Base-by-base conservation (phyloP, 2,888 invertebrate genomes). In the Chrysina gloriosa region DNA sequence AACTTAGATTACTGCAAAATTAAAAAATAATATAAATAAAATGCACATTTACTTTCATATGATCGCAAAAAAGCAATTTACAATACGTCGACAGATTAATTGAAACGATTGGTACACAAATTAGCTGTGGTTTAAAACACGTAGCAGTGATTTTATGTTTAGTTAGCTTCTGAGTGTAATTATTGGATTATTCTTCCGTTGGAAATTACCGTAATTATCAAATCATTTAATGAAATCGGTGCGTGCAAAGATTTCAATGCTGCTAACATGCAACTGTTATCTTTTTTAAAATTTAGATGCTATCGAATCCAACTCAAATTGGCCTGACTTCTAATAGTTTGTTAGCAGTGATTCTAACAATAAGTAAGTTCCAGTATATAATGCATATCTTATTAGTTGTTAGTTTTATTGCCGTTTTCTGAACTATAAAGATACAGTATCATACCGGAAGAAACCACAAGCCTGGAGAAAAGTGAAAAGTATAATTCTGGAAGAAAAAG, bases 191-290 rank as follows among this genome's bases (percentile, higher is more conserved):
- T 61, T 61, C 42, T 42, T 42, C 42, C 58, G 58, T 42, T 42
- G 58, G 27, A 61, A 61, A 61, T 61, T 61, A 61, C 58, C 14
- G 58, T 61, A 61, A 61, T 61, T 61, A 61, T 42, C 27, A 61
- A 61, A 61, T 61, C 58, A 61, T 61, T 61, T 61, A 61, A 61
- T 42, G 58, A 61, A 61, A 61, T 61, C 58, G 42, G 58, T 61
- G 58, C 58, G 58, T 61, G 58, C 29, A 61, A 42, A 27, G 39
- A 42, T 61, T 42, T 23, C 42, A 61, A 61, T 61, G 45, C 45
- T 61, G 42, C 45, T 27, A 61, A 61, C 58, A 61, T 61, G 58
- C 58, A 61, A 61, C 42, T 42, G 23, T 21, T 5, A n/a, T 54
- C 23, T 42, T 16, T 39, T 61, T 39, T 61, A 16, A 11, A 25